phyloP scores from a whole-genome alignment of 2,797 vertebrate species.

The Mus caroli region DNA sequence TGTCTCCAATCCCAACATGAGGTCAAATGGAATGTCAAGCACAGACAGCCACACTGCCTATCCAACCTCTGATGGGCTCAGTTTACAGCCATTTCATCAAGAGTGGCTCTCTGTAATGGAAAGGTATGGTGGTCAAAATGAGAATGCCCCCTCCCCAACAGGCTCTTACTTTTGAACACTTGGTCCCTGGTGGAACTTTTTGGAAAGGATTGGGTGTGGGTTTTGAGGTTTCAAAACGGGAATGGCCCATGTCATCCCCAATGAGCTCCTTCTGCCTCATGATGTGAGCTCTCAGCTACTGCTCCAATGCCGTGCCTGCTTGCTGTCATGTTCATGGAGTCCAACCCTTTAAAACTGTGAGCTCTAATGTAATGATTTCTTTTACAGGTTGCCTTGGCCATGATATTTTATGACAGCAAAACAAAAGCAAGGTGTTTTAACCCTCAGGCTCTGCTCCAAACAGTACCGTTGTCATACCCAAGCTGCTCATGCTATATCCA shows the following conservation, averaged over 20 bases:
- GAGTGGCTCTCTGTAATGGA: not conserved
- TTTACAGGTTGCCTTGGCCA: not conserved
- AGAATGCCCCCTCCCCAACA: not conserved
- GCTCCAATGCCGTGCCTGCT: not conserved
- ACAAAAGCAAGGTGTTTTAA: not conserved
- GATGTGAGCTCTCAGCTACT: not conserved
- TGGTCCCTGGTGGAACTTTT: not conserved
- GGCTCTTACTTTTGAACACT: not conserved
- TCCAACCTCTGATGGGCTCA: not conserved
- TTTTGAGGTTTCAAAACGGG: not conserved
- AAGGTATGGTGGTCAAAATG: not conserved
- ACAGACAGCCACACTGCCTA: not conserved
- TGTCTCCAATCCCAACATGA: not conserved
- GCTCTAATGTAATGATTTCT: not conserved
- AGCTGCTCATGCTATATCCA: not conserved
- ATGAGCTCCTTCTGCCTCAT: not conserved
- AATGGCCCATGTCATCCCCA: not conserved
- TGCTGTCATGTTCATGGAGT: not conserved
- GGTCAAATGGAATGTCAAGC: not conserved
- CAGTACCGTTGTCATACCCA: not conserved
- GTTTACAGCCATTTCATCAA: not conserved
- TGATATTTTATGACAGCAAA: not conserved
- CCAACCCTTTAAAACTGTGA: not conserved
- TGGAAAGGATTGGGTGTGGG: not conserved
- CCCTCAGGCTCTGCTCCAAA: not conserved